A percentile compares a stretch with the other conserved stretches of the same genome.
Evolutionary conservation across 2,797 vertebrate species (phyloP).

Genomic region (Aphelocoma californica): DNA sequence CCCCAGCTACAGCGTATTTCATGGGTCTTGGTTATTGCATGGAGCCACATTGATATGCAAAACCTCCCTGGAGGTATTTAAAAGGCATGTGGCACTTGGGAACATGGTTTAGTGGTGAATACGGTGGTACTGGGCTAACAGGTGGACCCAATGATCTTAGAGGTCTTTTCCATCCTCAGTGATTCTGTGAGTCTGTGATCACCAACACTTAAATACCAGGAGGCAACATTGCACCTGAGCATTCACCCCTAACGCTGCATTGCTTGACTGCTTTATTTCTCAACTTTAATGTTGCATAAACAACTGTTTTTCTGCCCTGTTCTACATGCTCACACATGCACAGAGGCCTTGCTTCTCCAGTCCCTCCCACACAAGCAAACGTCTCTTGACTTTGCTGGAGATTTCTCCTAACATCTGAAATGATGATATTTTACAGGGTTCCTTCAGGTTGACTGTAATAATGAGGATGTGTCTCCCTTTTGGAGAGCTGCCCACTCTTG

Average conservation of each 20-base stretch:
- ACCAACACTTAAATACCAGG: background rate
- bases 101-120: background rate
- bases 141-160: background rate
- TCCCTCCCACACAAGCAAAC: constrained; percentile 21
- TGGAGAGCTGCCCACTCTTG: background rate
- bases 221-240: background rate
- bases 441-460: background rate
- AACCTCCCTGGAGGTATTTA: background rate
- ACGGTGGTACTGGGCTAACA: background rate
- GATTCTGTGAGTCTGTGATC: background rate
- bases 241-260: background rate
- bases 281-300: constrained; percentile 34
- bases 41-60: background rate
- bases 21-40: background rate
- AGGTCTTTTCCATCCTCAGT: background rate
- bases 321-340: constrained; percentile 21
- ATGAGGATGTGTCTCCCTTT: background rate
- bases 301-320: background rate
- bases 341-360: background rate
- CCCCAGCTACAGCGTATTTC: background rate
- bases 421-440: background rate
- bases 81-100: background rate
- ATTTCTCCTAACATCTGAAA: background rate
- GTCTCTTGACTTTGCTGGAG: background rate
- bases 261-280: constrained; percentile 37